Evolutionary conservation across 1,140 invertebrate species (phyloP).

Genomic region (Limonius californicus): DNA sequence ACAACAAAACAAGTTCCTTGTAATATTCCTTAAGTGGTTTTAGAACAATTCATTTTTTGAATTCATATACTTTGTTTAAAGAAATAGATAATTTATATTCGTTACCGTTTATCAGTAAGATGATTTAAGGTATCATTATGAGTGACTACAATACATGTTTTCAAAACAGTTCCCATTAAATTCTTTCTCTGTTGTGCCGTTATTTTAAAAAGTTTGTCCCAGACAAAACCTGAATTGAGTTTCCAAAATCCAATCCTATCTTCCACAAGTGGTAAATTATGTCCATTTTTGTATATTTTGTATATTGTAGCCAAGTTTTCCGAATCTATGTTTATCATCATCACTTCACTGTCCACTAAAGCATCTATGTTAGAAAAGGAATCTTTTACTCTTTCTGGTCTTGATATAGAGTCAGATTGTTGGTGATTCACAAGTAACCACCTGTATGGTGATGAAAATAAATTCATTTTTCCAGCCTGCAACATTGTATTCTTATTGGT

Average conservation of each 20-base stretch:
- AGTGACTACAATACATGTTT: conserved; percentile 53
- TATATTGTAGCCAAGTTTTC: conserved; percentile 16
- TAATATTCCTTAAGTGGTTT: too few species aligned
- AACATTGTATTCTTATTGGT: too few species aligned
- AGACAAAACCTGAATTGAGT: conserved; percentile 15
- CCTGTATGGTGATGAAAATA: too few species aligned
- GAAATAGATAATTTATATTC: background rate
- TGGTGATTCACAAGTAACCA: too few species aligned
- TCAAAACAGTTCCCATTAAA: conserved; percentile 46
- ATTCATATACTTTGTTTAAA: too few species aligned
- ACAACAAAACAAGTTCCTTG: too few species aligned
- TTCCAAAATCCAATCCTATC: conserved; percentile 35
- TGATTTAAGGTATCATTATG: conserved; percentile 58
- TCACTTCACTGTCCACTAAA: conserved; percentile 42
- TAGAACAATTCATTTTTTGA: too few species aligned
- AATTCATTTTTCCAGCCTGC: too few species aligned
- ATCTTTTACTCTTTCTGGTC: too few species aligned
- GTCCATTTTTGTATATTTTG: conserved; percentile 37
- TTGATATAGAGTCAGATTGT: too few species aligned
- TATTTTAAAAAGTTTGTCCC: background rate
- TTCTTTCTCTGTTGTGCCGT: conserved; percentile 43
- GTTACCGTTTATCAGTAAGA: conserved; percentile 55
- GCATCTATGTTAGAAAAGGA: conserved; percentile 20
- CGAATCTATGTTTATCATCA: conserved; percentile 21
- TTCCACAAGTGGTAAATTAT: conserved; percentile 17